phyloP scores from a whole-genome alignment of 1,140 invertebrate species.

The Leptinotarsa lineolata region DNA sequence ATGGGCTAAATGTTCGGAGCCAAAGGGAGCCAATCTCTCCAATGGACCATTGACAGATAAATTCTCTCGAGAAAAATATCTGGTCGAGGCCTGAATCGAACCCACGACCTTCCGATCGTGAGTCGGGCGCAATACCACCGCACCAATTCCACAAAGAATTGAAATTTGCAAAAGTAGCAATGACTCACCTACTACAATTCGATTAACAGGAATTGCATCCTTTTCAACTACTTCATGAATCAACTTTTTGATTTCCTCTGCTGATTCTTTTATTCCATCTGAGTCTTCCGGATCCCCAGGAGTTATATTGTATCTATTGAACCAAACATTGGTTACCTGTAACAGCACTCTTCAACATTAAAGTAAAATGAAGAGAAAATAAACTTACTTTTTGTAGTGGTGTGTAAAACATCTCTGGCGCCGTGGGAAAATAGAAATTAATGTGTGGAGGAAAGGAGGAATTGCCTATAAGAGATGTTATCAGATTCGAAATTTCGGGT shows the following conservation, averaged over 20 bases:
- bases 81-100: no score
- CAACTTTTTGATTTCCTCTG: slow-evolving; percentile 61
- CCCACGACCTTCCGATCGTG: no score
- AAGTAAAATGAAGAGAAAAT: neutral
- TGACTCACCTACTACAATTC: slow-evolving; percentile 67
- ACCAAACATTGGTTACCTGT: slow-evolving; percentile 69
- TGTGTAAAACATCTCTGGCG: slow-evolving; percentile 69
- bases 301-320: slow-evolving; percentile 65
- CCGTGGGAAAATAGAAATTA: slow-evolving; percentile 72
- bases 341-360: slow-evolving; percentile 38
- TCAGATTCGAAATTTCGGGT: slow-evolving; percentile 65
- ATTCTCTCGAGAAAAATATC: no score
- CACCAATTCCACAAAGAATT: no score
- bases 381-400: slow-evolving; percentile 61
- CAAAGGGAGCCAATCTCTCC: no score
- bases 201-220: slow-evolving; percentile 64
- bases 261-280: slow-evolving; percentile 64
- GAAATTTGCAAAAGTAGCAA: neutral
- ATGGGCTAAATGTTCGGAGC: no score
- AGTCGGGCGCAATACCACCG: no score
- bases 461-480: slow-evolving; percentile 64
- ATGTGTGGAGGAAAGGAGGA: slow-evolving; percentile 68
- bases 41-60: no score
- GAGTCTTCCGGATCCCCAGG: slow-evolving; percentile 64
- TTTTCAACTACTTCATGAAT: slow-evolving; percentile 65